Conservation (phyloP, 2,113 vertebrate species). For the Ictidomys tridecemlineatus region DNA sequence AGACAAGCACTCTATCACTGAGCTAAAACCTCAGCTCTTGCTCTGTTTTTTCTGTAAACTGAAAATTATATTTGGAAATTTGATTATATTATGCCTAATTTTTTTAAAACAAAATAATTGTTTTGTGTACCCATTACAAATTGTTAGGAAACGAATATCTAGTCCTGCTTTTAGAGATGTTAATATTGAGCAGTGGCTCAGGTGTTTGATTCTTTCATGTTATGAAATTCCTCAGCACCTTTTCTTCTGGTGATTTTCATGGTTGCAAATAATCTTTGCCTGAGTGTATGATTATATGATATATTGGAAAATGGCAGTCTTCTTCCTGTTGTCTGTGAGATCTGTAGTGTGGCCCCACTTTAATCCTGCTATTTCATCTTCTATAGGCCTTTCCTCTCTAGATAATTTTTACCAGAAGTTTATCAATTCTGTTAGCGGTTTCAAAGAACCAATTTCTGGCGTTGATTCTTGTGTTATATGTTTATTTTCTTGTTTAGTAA, state of each 20-base stretch:
- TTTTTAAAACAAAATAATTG: not conserved
- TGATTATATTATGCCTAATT: constrained; percentile 17
- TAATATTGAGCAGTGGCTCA: not conserved
- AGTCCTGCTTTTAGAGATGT: not conserved
- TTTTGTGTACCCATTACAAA: not conserved
- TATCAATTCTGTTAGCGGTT: not conserved
- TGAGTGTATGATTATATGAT: not conserved
- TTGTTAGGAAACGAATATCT: not conserved
- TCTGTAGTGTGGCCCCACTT: constrained; percentile 29
- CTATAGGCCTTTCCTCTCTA: not conserved
- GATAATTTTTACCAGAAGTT: constrained; percentile 10
- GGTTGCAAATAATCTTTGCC: not conserved
- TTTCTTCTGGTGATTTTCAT: constrained; percentile 1
- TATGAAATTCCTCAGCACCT: not conserved
- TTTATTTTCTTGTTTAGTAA: constrained; percentile 6
- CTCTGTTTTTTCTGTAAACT: constrained; percentile 22
- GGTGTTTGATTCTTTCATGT: not conserved
- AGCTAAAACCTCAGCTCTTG: not conserved
- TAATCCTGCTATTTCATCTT: not conserved
- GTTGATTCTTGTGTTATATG: not conserved
- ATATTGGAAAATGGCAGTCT: constrained; percentile 11
- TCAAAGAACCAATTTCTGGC: not conserved
- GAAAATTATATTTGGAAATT: constrained; percentile 17
- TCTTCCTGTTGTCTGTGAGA: constrained; percentile 23
- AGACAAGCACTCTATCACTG: too few species aligned